Base-by-base conservation (phyloP, 2,113 vertebrate genomes). In the Tympanuchus pallidicinctus region DNA sequence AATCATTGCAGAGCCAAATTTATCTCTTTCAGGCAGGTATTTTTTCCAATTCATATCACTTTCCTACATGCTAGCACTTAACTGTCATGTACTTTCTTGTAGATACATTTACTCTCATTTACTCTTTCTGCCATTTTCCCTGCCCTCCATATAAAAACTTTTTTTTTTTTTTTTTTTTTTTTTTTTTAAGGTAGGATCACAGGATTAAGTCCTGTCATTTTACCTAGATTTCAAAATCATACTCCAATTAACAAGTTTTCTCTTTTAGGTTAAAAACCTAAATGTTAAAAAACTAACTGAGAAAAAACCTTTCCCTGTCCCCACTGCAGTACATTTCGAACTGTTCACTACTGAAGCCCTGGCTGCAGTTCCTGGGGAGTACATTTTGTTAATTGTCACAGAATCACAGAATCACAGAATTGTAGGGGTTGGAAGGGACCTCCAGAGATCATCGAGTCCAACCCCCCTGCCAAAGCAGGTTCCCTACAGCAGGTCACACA, bases 21-120 rank as follows among this genome's bases (percentile, higher is more conserved):
- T 74, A 34, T 88, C 74, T 80, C 56, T 92, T 70, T 71, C 50
- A 78, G 38, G n/a, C 57, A 82, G 69, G 8, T 90, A 61, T 90
- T 91, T 52, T 52, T 88, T 91, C 69, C 57, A 69, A 36, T 84
- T 86, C 85, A n/a, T 89, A 90, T 27, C 52, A 75, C n/a, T 59
- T 18, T 38, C 11, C 14, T 71, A 47, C 52, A 34, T 61, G 65
- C 43, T 57, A 83, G 61, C 40, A 83, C 47, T 88, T 89, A 64
- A 61, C 48, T 78, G 48, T 66, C 76, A 61, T 28, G 22, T 30
- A 42, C 85, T 88, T 88, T 86, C 57, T 61, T 72, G 10, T 40
- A 91, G 76, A 66, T 36, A 65, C 45, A 67, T 77, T 91, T 91
- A 94, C 13, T 3, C 2, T 71, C 45, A 67, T 77, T 91, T 91